These are phyloP conservation scores for Gouania willdenowi DNA, from an alignment of 2,797 vertebrate genomes.

Conservation along the genomic window DNA sequence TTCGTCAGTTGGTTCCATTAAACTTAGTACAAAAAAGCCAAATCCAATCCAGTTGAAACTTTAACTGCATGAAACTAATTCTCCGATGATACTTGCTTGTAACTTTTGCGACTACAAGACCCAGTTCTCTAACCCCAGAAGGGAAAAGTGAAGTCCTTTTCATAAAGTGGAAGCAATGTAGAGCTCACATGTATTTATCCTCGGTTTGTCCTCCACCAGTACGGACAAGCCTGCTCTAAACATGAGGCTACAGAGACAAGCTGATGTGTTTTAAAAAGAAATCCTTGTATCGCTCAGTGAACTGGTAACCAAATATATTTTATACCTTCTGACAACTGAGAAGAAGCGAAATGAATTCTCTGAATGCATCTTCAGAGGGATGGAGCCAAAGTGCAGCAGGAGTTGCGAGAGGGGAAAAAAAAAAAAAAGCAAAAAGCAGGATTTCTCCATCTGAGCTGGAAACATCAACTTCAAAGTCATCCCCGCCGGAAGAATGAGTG, in stretches of 20 bases:
- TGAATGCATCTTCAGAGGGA: conserved; percentile 24
- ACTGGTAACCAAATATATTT: conserved; percentile 23
- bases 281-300: conserved; percentile 22
- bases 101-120: neutral
- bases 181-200: neutral
- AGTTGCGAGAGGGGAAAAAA: conserved; percentile 2
- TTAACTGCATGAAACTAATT: neutral
- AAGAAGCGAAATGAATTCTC: conserved; percentile 34
- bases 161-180: conserved; percentile 1
- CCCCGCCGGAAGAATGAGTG: conserved; percentile 4
- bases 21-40: too few relatives aligned
- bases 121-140: neutral
- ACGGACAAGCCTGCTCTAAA: neutral
- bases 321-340: conserved; percentile 34
- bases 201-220: neutral
- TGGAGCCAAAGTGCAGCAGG: conserved; percentile 28
- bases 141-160: conserved; percentile 1
- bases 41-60: too few relatives aligned
- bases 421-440: conserved; percentile 1
- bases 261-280: conserved; percentile 13
- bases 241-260: neutral
- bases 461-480: conserved; percentile 3
- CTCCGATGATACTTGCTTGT: conserved; percentile 4
- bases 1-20: too few relatives aligned
- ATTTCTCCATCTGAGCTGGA: conserved; percentile 16